phyloP scores from a whole-genome alignment of 35 echinoderm and acorn worm species.

The Anneissia japonica region DNA sequence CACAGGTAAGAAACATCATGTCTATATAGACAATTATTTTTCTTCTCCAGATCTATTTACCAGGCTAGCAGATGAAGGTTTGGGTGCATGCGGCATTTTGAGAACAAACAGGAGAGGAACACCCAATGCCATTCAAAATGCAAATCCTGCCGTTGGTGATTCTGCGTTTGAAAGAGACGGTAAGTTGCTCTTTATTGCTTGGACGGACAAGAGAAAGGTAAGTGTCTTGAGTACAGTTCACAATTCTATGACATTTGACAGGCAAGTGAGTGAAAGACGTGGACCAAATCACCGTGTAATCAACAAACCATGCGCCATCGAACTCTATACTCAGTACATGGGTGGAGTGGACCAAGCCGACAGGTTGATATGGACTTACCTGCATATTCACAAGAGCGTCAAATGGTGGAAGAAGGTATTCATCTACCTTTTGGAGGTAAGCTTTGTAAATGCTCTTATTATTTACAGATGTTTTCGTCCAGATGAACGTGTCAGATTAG shows the following conservation, averaged over 20 bases:
- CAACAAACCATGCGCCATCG: conserved; percentile 45
- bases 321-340: conserved; percentile 54
- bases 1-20: conserved; percentile 15
- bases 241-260: conserved; percentile 13
- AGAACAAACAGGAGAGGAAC: conserved; percentile 12
- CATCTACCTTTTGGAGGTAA: conserved; percentile 19
- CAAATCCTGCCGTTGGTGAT: not conserved
- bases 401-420: conserved; percentile 62
- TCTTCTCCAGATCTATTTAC: conserved; percentile 20
- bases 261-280: conserved; percentile 11
- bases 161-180: not conserved
- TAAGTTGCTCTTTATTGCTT: not conserved
- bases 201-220: conserved; percentile 25
- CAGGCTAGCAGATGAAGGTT: not conserved
- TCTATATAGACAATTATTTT: conserved; percentile 41
- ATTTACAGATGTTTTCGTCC: not conserved
- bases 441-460: conserved; percentile 16
- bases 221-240: conserved; percentile 29
- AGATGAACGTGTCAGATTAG: not conserved
- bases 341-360: conserved; percentile 66
- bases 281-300: not conserved
- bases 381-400: conserved; percentile 34
- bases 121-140: conserved; percentile 11
- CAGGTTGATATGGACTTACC: conserved; percentile 32
- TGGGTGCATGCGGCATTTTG: conserved; percentile 47